These are phyloP conservation scores for Macrotus californicus DNA, from an alignment of 2,113 vertebrate genomes.

Conservation along the genomic window DNA sequence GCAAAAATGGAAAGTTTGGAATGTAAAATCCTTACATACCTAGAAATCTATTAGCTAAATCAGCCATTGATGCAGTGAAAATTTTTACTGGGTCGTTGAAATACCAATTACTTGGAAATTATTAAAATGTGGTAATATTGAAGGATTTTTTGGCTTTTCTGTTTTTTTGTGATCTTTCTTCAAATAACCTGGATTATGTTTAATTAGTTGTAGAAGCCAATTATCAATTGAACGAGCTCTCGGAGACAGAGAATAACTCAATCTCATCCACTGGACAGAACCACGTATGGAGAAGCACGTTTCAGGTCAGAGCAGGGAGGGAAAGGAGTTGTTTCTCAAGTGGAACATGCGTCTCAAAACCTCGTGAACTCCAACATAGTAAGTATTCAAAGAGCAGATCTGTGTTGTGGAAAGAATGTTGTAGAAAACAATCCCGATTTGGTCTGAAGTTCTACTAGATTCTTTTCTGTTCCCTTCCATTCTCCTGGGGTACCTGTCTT, in stretches of 20 bases:
- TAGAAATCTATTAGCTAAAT: neutral
- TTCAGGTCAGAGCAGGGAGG: neutral
- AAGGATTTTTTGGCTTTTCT: neutral
- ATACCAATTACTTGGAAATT: neutral
- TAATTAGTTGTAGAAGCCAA: neutral
- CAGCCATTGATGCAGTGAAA: neutral
- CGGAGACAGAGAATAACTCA: neutral
- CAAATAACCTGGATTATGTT: neutral
- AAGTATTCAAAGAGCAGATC: neutral
- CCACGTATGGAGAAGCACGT: neutral
- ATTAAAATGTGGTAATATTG: neutral
- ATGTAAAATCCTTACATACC: neutral
- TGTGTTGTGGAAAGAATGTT: no score
- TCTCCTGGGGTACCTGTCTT: neutral
- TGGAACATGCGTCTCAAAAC: neutral
- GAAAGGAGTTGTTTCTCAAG: no score
- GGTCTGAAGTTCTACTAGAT: neutral
- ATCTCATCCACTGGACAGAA: neutral
- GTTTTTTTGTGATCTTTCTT: neutral
- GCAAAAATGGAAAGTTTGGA: neutral
- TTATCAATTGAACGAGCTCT: neutral
- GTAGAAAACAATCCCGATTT: neutral
- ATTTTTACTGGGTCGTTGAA: neutral
- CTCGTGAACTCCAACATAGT: fast-evolving
- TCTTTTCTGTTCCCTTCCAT: neutral